These are phyloP conservation scores for Rhinogobius similis DNA, from an alignment of 2,113 vertebrate genomes.

Conservation along the genomic window DNA sequence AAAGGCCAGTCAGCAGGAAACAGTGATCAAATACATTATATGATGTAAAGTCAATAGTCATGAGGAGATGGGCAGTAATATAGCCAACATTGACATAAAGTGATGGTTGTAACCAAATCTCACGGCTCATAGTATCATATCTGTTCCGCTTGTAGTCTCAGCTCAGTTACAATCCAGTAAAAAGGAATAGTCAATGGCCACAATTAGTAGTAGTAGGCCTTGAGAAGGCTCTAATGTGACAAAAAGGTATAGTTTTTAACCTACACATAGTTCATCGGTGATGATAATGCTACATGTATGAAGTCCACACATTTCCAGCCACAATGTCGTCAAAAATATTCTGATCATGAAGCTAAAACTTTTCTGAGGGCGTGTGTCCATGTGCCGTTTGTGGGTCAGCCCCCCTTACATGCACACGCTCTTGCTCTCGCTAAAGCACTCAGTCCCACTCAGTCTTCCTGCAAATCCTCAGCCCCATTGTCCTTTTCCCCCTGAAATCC, in stretches of 20 bases:
- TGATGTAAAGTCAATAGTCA: not conserved
- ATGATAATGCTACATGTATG: not conserved
- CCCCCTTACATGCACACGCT: constrained; percentile 52
- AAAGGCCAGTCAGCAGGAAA: not conserved
- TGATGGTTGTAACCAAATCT: not conserved
- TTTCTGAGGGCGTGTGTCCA: constrained; percentile 35
- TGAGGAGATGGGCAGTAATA: not conserved
- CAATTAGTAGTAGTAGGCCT: not conserved
- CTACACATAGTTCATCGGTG: too few relatives aligned
- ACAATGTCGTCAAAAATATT: not conserved
- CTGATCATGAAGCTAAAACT: constrained; percentile 18
- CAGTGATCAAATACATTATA: not conserved
- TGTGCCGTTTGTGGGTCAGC: constrained; percentile 66
- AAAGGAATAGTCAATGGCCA: not conserved
- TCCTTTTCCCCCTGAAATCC: constrained; percentile 63
- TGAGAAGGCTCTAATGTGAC: not conserved
- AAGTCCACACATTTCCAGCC: not conserved
- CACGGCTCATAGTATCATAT: not conserved
- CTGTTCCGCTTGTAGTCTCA: not conserved
- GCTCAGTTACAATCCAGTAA: not conserved
- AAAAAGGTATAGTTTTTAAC: not conserved
- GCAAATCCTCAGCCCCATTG: constrained; percentile 67
- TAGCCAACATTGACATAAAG: not conserved
- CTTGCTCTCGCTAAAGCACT: constrained; percentile 58
- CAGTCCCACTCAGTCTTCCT: constrained; percentile 52